Percentiles rank a stretch among this genome's conserved stretches.
phyloP scores from a whole-genome alignment of 2,113 vertebrate species.

The Aepyceros melampus region DNA sequence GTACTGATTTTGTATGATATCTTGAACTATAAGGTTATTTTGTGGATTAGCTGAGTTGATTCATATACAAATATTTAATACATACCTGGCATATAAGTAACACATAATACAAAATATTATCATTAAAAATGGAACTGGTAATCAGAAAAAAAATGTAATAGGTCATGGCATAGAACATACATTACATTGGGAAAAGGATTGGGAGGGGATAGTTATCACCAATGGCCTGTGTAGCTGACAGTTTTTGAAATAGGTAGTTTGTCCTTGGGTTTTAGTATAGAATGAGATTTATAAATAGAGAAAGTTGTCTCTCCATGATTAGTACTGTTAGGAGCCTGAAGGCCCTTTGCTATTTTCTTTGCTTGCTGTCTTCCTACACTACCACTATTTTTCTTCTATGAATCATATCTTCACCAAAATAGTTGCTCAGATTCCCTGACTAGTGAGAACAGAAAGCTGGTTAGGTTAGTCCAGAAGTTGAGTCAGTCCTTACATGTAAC shows the following conservation, averaged over 20 bases:
- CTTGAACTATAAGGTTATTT: not conserved
- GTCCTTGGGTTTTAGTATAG: not conserved
- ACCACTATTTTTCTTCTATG: slow-evolving; percentile 59
- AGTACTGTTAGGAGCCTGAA: not conserved
- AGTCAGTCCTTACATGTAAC: slow-evolving; percentile 15
- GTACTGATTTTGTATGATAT: not conserved
- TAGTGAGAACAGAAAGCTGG: slow-evolving; percentile 33
- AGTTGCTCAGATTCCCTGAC: slow-evolving; percentile 48
- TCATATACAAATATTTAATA: not conserved
- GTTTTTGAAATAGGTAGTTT: not conserved
- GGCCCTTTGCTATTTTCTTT: slow-evolving; percentile 43
- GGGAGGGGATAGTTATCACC: not conserved
- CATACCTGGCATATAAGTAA: not conserved
- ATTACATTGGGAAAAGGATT: not conserved
- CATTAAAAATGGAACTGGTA: not conserved
- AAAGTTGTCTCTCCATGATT: not conserved
- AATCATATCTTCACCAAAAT: slow-evolving; percentile 68
- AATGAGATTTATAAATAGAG: slow-evolving; percentile 37
- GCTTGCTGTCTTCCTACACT: slow-evolving; percentile 49
- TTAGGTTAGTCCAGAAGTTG: slow-evolving; percentile 9
- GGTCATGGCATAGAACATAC: not conserved
- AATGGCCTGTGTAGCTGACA: not conserved
- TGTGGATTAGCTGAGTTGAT: not conserved
- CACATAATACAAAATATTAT: not conserved
- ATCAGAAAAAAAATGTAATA: not conserved